Conservation (phyloP, 2,113 vertebrate species). For the Castor canadensis region DNA sequence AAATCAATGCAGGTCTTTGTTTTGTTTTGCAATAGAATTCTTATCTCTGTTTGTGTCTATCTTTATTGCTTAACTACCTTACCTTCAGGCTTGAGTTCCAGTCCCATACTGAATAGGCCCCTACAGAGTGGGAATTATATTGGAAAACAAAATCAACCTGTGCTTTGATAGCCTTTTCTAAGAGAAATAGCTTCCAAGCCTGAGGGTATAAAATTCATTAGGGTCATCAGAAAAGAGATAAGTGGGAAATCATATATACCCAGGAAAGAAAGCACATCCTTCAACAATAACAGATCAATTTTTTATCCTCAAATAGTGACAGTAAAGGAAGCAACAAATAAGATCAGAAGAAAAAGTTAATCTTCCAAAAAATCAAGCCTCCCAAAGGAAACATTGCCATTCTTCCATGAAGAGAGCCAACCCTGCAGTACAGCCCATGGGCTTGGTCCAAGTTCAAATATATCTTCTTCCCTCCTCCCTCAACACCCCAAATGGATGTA, state of each 20-base stretch:
- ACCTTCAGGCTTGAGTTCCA: background rate
- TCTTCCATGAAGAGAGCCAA: background rate
- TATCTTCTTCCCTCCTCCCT: background rate
- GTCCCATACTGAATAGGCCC: background rate
- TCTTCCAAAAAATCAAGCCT: background rate
- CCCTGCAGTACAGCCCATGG: background rate
- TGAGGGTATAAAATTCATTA: background rate
- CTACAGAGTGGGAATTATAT: background rate
- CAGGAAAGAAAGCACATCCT: background rate
- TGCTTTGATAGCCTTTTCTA: background rate
- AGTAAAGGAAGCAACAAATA: background rate
- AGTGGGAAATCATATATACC: background rate
- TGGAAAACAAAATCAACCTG: slow-evolving; percentile 17
- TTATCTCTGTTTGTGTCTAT: background rate
- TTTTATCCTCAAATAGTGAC: background rate
- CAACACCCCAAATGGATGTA: accelerated
- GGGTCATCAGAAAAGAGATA: background rate
- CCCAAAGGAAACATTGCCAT: background rate
- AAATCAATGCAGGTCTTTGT: background rate
- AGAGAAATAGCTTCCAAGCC: slow-evolving; percentile 9
- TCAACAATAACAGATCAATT: background rate
- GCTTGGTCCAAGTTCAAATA: background rate
- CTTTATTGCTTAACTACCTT: background rate
- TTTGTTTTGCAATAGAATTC: background rate
- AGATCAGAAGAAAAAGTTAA: background rate